Conservation (phyloP, 2,797 vertebrate genomes). For the Eospalax fontanierii region DNA sequence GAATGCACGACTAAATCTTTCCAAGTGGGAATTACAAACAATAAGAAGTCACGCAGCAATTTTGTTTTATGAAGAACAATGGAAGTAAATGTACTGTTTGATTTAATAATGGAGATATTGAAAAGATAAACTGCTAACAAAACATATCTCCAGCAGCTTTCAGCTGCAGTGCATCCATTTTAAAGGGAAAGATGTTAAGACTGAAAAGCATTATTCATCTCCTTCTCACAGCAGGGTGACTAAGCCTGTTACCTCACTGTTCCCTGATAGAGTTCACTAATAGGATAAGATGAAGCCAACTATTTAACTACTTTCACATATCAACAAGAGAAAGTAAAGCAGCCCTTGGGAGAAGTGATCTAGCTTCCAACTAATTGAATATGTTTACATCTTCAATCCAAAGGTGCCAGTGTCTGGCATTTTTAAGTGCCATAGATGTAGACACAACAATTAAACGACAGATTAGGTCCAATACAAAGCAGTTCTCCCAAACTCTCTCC, state of each 20-base stretch:
- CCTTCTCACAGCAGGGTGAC: conserved; percentile 83
- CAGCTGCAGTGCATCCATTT: conserved; percentile 74
- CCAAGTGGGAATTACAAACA: conserved; percentile 76
- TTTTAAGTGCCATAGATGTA: not conserved
- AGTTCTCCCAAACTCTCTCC: not conserved
- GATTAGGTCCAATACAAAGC: not conserved
- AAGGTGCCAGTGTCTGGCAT: conserved; percentile 24
- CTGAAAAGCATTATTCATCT: conserved; percentile 85
- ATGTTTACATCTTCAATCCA: conserved; percentile 45
- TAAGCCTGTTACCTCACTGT: conserved; percentile 74
- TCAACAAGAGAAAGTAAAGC: conserved; percentile 74
- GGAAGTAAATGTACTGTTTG: conserved; percentile 84
- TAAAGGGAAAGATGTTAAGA: conserved; percentile 81
- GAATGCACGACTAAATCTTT: conserved; percentile 69
- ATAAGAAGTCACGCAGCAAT: conserved; percentile 76
- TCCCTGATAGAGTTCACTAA: conserved; percentile 71
- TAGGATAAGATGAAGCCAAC: conserved; percentile 65
- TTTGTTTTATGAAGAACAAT: conserved; percentile 72
- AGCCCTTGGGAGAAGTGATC: conserved; percentile 71
- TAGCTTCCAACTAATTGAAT: conserved; percentile 67
- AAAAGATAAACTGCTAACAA: conserved; percentile 84
- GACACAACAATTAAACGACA: conserved; percentile 37
- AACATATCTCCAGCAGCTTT: conserved; percentile 72
- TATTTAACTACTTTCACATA: conserved; percentile 70
- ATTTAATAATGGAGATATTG: conserved; percentile 86